phyloP scores from a whole-genome alignment of 2,888 invertebrate species.

The Himalopsyche kuldschensis region DNA sequence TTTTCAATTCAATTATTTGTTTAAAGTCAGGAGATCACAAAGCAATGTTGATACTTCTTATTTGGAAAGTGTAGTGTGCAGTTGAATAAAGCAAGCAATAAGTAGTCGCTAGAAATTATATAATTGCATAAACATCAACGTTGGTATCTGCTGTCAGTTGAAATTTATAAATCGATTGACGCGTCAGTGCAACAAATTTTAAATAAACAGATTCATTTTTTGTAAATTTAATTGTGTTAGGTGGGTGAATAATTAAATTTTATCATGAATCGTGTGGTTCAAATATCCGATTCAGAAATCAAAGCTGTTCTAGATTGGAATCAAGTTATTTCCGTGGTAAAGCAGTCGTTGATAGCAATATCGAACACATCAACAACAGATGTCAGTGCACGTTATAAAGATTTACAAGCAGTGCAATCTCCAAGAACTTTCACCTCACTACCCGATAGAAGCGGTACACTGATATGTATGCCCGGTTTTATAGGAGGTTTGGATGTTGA shows the following conservation, averaged over 20 bases:
- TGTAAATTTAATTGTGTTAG: no score
- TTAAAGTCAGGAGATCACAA: not conserved
- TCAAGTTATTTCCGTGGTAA: conserved; percentile 47
- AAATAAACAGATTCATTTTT: no score
- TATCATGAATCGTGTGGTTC: conserved; percentile 7
- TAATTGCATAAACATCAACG: no score
- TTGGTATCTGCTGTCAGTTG: no score
- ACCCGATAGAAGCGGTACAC: conserved; percentile 40
- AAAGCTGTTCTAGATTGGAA: conserved; percentile 48
- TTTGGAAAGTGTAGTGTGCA: not conserved
- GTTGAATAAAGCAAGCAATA: not conserved
- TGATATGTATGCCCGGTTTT: conserved; percentile 55
- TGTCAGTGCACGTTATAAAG: not conserved
- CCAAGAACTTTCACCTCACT: conserved; percentile 44
- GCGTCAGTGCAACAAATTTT: no score
- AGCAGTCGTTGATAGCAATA: conserved; percentile 48
- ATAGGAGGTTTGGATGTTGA: conserved; percentile 41
- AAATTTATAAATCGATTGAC: no score
- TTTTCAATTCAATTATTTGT: not conserved
- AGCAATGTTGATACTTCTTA: not conserved
- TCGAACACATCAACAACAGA: conserved; percentile 38
- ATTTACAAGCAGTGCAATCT: conserved; percentile 44
- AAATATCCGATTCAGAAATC: conserved; percentile 39
- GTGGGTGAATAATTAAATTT: not conserved
- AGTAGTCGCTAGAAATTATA: no score